These are phyloP conservation scores for Oligia strigilis DNA, from an alignment of 2,888 invertebrate species.

Conservation along the genomic window DNA sequence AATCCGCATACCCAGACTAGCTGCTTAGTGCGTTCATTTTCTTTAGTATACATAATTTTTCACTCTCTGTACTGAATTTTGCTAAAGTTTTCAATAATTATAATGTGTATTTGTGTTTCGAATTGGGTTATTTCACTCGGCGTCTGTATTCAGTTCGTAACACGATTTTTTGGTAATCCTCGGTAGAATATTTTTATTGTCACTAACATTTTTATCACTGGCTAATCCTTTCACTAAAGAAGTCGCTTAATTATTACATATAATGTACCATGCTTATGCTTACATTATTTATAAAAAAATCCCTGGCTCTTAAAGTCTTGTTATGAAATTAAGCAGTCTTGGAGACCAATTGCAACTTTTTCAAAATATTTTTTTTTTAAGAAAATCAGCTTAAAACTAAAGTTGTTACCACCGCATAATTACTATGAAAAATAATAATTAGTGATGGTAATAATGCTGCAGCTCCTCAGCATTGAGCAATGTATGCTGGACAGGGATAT, in stretches of 20 bases:
- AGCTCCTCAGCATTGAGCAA: conserved; percentile 82
- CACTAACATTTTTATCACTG: conserved; percentile 24
- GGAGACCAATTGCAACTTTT: conserved; percentile 39
- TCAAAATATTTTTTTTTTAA: conserved; percentile 13
- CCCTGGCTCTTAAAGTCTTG: conserved; percentile 16
- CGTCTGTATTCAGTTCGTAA: conserved; percentile 11
- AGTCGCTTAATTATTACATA: not conserved
- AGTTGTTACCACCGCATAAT: conserved; percentile 50
- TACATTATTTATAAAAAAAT: not conserved
- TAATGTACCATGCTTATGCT: conserved; percentile 14
- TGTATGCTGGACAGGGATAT: conserved; percentile 79
- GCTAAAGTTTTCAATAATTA: not conserved
- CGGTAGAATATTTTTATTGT: conserved; percentile 27
- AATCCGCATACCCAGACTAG: conserved; percentile 11
- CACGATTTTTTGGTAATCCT: conserved; percentile 41
- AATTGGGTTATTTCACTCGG: not conserved
- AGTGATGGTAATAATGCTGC: conserved; percentile 81
- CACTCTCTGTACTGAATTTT: not conserved
- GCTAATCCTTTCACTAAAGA: conserved; percentile 21
- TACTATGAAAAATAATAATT: conserved; percentile 59
- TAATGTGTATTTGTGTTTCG: not conserved
- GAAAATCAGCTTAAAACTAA: conserved; percentile 32
- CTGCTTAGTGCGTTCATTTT: conserved; percentile 11
- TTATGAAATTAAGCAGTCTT: conserved; percentile 36
- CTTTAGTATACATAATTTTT: not conserved